A percentile compares a stretch with the other conserved stretches of the same genome.
These are phyloP conservation scores for Oryzias celebensis DNA, from an alignment of 2,113 vertebrate species.

Conservation along the genomic window DNA sequence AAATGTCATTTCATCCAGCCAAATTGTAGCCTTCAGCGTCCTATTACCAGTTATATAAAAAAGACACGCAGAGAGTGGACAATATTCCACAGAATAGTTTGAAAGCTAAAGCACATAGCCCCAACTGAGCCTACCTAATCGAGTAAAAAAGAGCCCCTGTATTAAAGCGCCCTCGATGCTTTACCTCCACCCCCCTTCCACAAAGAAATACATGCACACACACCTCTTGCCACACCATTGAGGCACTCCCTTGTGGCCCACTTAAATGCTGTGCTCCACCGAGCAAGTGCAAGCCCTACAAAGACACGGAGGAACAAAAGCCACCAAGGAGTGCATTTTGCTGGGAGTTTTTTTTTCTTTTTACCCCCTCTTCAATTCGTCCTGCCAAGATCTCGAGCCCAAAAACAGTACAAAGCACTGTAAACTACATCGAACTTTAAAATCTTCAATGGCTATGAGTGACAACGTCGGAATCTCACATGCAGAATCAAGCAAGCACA, in stretches of 20 bases:
- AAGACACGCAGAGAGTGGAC: not conserved
- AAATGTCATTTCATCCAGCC: conserved; percentile 5
- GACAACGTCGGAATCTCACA: conserved; percentile 20
- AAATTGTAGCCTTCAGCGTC: conserved; percentile 5
- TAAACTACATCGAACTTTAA: conserved; percentile 9
- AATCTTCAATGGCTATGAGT: conserved; percentile 22
- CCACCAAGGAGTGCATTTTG: conserved; percentile 69
- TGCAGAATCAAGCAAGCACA: conserved; percentile 7
- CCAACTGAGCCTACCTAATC: conserved; percentile 77
- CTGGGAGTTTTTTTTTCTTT: conserved; percentile 28
- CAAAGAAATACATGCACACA: conserved; percentile 22
- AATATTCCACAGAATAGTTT: conserved; percentile 25
- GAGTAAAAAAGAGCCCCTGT: conserved; percentile 71
- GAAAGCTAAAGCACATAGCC: conserved; percentile 42
- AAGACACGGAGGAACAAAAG: conserved; percentile 78
- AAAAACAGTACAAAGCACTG: conserved; percentile 7
- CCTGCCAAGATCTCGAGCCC: conserved; percentile 21
- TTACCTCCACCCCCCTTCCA: conserved; percentile 60
- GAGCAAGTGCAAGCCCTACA: conserved; percentile 76
- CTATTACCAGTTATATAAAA: not conserved
- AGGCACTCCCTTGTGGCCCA: conserved; percentile 81
- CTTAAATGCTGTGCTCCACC: conserved; percentile 78
- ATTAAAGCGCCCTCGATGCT: conserved; percentile 52
- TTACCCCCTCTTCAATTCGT: conserved; percentile 18
- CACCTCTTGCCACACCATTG: conserved; percentile 70